Conservation (phyloP, 2,113 vertebrate species). For the Nibea albiflora region DNA sequence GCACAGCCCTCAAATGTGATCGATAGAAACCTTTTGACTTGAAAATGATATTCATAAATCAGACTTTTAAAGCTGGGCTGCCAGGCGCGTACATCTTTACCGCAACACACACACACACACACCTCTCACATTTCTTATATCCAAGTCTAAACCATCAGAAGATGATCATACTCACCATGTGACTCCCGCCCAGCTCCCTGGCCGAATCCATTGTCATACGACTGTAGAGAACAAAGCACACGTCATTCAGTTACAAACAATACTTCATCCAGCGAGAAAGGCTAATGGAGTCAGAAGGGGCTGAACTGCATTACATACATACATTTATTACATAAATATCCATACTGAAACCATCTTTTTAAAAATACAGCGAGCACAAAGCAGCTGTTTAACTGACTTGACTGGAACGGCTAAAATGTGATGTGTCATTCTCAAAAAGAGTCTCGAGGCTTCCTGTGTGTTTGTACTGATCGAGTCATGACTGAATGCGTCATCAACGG, state of each 20-base stretch:
- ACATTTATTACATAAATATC: neutral
- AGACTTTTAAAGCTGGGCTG: neutral
- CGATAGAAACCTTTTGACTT: neutral
- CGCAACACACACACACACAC: neutral
- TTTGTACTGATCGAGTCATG: neutral
- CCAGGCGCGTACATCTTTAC: neutral
- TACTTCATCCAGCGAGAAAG: neutral
- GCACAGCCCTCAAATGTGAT: neutral
- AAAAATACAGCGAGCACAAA: no score
- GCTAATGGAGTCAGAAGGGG: neutral
- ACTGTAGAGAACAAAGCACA: constrained; percentile 83
- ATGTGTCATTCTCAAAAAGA: neutral
- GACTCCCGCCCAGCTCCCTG: constrained; percentile 97
- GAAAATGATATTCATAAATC: neutral
- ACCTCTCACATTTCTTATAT: neutral
- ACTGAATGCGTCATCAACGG: neutral
- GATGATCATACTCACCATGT: constrained; percentile 89
- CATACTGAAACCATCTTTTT: neutral
- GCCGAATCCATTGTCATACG: constrained; percentile 95
- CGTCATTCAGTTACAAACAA: constrained; percentile 8
- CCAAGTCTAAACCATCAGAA: neutral
- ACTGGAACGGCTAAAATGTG: neutral
- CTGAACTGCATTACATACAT: neutral
- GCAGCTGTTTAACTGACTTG: neutral
- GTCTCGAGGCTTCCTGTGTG: neutral